A percentile compares a stretch with the other conserved stretches of the same genome.
Evolutionary conservation across 2,888 invertebrate genomes (phyloP).

Genomic region (Agrochola litura): DNA sequence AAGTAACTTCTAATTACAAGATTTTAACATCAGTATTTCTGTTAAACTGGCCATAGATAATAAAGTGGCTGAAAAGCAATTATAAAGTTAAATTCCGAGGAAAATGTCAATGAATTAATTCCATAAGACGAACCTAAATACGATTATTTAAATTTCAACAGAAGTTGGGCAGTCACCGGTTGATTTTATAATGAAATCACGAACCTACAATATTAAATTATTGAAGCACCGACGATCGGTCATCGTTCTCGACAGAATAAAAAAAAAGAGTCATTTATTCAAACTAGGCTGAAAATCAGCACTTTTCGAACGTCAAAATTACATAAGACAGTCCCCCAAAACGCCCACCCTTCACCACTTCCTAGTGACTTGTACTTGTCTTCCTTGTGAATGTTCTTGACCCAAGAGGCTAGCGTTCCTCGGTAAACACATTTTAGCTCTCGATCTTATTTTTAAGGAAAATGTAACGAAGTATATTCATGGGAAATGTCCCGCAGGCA

Average conservation of each 20-base stretch:
- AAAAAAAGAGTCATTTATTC: too few relatives aligned
- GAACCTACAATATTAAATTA: constrained; percentile 5
- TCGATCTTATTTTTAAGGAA: not conserved
- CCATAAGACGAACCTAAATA: constrained; percentile 16
- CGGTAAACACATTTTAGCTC: not conserved
- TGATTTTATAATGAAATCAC: constrained; percentile 26
- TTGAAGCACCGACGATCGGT: not conserved
- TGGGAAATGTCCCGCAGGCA: too few relatives aligned
- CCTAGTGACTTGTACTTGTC: too few relatives aligned
- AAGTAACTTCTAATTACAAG: not conserved
- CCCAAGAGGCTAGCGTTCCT: not conserved
- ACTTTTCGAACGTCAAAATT: too few relatives aligned
- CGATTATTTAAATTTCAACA: constrained; percentile 28
- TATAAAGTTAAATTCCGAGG: constrained; percentile 9
- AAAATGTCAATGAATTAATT: constrained; percentile 38
- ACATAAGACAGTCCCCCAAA: too few relatives aligned
- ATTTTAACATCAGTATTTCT: not conserved
- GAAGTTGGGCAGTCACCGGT: not conserved
- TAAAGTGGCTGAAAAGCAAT: constrained; percentile 15
- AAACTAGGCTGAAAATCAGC: too few relatives aligned
- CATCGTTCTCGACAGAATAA: not conserved
- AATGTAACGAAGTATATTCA: not conserved
- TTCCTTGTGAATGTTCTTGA: not conserved
- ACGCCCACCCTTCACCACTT: too few relatives aligned
- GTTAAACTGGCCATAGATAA: not conserved